A percentile compares a stretch with the other conserved stretches of the same genome.
phyloP scores from a whole-genome alignment of 2,888 invertebrate genomes.

The Portevinia maculata region DNA sequence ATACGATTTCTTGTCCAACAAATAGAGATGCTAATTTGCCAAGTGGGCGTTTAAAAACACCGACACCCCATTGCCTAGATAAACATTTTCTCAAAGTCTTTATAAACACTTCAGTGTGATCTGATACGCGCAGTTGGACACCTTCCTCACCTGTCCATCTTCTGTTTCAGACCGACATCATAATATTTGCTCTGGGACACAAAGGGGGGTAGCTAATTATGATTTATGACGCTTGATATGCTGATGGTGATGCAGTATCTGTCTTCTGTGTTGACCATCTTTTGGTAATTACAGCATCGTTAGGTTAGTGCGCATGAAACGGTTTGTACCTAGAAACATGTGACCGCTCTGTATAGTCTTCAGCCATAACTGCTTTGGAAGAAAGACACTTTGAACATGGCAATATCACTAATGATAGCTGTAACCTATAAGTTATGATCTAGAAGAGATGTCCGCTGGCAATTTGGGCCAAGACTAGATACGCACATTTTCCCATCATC shows the following conservation, averaged over 20 bases:
- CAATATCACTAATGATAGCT: not conserved
- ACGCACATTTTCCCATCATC: too few relatives aligned
- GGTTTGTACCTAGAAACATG: not conserved
- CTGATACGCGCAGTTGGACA: slow-evolving; percentile 1
- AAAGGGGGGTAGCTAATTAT: slow-evolving; percentile 9
- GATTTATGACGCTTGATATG: slow-evolving; percentile 18
- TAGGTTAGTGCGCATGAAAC: not conserved
- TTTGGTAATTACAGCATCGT: not conserved
- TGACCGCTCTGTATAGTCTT: not conserved
- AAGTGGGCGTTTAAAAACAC: not conserved
- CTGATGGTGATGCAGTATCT: not conserved
- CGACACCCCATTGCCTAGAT: not conserved
- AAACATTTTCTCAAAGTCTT: not conserved
- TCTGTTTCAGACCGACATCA: not conserved
- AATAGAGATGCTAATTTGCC: not conserved
- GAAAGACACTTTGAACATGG: not conserved
- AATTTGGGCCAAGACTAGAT: too few relatives aligned
- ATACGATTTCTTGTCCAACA: too few relatives aligned
- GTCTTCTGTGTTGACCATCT: not conserved
- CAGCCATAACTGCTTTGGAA: not conserved
- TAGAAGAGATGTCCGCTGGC: too few relatives aligned
- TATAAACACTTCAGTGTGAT: not conserved
- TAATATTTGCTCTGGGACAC: slow-evolving; percentile 6
- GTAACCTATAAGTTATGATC: too few relatives aligned
- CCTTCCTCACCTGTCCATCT: not conserved